Evolutionary conservation across 2,797 vertebrate genomes (phyloP).

Genomic region (Labeo calbasu): DNA sequence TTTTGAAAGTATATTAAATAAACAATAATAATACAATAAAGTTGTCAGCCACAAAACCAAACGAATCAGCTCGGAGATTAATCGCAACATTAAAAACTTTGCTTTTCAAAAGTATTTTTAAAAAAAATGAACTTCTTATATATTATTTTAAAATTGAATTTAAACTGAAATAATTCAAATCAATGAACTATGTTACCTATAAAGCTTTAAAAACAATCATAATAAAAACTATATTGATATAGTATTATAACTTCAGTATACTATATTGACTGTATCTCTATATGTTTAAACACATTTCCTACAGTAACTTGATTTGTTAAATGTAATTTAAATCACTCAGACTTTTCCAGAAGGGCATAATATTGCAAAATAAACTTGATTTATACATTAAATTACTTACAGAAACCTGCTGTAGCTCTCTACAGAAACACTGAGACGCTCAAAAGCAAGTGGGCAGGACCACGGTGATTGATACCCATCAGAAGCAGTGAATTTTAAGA

Average conservation of each 20-base stretch:
- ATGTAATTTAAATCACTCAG: not conserved
- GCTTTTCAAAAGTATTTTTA: not conserved
- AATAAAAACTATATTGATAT: not conserved
- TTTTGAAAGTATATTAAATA: not conserved
- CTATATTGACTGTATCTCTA: not conserved
- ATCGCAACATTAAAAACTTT: not conserved
- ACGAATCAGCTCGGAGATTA: not conserved
- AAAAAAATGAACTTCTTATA: not conserved
- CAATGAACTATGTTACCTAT: not conserved
- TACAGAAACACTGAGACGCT: not conserved
- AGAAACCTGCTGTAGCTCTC: not conserved
- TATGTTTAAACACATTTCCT: too few relatives aligned
- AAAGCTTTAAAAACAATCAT: not conserved
- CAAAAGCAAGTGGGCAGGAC: not conserved
- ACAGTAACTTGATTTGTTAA: not conserved
- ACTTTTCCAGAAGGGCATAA: not conserved
- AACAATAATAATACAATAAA: not conserved
- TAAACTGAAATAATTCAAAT: not conserved
- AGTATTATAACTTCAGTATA: not conserved
- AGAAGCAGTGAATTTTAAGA: constrained; percentile 38
- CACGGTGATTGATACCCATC: constrained; percentile 29
- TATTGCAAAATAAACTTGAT: not conserved
- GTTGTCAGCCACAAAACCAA: not conserved
- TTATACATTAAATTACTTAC: not conserved
- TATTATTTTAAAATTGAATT: not conserved